Percentiles rank a stretch among this genome's conserved stretches.
phyloP scores from a whole-genome alignment of 2,888 invertebrate species.

The Sericinus montela region DNA sequence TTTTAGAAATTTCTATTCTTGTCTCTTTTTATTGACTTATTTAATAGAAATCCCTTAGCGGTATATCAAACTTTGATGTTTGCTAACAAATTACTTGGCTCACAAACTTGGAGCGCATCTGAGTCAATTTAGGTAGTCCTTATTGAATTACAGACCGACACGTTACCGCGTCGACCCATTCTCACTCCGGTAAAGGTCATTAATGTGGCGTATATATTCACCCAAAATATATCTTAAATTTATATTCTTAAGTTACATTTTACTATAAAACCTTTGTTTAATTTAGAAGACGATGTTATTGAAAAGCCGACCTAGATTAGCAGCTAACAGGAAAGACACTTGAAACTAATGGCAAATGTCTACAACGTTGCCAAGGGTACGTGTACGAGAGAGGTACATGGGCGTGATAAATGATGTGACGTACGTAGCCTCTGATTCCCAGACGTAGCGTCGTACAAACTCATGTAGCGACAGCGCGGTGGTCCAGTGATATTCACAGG shows the following conservation, averaged over 20 bases:
- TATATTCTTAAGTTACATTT: slow-evolving; percentile 23
- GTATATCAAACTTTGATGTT: slow-evolving; percentile 65
- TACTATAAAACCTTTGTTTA: neutral
- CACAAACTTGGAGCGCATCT: slow-evolving; percentile 66
- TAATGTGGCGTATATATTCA: slow-evolving; percentile 22
- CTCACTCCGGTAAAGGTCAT: slow-evolving; percentile 34
- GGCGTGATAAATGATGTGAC: slow-evolving; percentile 68
- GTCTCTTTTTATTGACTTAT: slow-evolving; percentile 7
- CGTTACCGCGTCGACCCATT: slow-evolving; percentile 50
- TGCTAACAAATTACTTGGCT: slow-evolving; percentile 65
- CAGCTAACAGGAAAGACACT: slow-evolving; percentile 28
- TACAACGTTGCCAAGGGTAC: slow-evolving; percentile 36
- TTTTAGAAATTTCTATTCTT: no score
- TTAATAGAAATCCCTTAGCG: slow-evolving; percentile 16
- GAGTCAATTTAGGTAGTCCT: slow-evolving; percentile 73
- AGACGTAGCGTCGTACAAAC: slow-evolving; percentile 34
- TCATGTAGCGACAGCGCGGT: slow-evolving; percentile 39
- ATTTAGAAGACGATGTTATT: slow-evolving; percentile 4
- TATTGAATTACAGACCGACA: slow-evolving; percentile 73
- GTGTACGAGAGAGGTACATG: slow-evolving; percentile 49
- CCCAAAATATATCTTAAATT: slow-evolving; percentile 24
- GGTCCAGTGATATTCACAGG: slow-evolving; percentile 43
- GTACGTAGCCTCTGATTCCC: slow-evolving; percentile 62
- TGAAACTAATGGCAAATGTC: slow-evolving; percentile 15
- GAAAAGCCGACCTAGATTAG: slow-evolving; percentile 13